These are phyloP conservation scores for Plutomurus gul DNA, from an alignment of 1,140 invertebrate genomes.

Conservation along the genomic window DNA sequence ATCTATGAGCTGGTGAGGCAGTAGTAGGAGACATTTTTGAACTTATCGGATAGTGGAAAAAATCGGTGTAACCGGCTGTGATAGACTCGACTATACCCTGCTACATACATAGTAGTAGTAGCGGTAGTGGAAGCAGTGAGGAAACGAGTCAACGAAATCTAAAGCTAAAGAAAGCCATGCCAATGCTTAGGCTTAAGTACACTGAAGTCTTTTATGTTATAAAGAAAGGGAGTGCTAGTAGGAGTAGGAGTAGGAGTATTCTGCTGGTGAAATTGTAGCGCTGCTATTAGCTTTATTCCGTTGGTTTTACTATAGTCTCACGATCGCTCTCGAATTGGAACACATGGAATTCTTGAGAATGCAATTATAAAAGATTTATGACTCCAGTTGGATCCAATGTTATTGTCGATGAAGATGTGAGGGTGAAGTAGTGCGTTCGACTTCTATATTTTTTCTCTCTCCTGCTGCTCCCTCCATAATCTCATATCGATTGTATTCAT, in stretches of 20 bases:
- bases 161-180: slow-evolving; percentile 11
- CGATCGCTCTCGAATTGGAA: slow-evolving; percentile 27
- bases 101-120: no score
- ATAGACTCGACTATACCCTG: slow-evolving; percentile 11
- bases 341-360: slow-evolving; percentile 45
- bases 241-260: neutral
- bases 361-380: slow-evolving; percentile 53
- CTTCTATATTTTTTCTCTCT: neutral
- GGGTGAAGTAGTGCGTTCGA: slow-evolving; percentile 15
- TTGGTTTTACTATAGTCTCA: neutral
- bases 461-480: neutral
- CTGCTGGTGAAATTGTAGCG: slow-evolving; percentile 12
- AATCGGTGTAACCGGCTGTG: slow-evolving; percentile 30
- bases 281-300: neutral
- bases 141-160: slow-evolving; percentile 1
- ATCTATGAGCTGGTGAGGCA: neutral
- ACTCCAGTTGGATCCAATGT: slow-evolving; percentile 36
- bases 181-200: neutral
- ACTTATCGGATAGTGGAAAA: neutral
- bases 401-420: slow-evolving; percentile 47
- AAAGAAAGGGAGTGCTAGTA: no score
- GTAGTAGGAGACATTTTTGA: neutral
- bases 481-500: neutral
- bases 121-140: neutral
- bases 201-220: no score